Conservation (phyloP, 2,113 vertebrate genomes). For the Gnathonemus longibarbis region DNA sequence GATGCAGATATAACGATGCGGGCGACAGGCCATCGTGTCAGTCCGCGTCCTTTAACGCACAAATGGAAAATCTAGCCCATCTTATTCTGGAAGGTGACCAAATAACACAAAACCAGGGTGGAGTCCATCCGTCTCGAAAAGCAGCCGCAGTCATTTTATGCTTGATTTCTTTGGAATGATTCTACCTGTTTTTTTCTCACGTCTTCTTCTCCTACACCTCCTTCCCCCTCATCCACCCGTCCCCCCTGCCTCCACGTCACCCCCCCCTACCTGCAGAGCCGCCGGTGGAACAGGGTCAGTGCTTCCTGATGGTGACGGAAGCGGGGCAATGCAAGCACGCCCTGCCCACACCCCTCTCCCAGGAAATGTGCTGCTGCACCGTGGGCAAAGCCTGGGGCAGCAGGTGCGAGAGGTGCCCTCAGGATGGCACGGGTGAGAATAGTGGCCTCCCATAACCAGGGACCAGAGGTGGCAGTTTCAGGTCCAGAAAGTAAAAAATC, state of each 20-base stretch:
- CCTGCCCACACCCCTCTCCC: slow-evolving; percentile 59
- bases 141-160: not conserved
- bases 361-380: slow-evolving; percentile 80
- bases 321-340: slow-evolving; percentile 66
- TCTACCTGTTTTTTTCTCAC: not conserved
- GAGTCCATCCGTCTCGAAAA: not conserved
- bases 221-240: no score
- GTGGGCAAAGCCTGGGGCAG: slow-evolving; percentile 84
- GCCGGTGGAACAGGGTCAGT: slow-evolving; percentile 65
- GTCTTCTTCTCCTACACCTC: not conserved
- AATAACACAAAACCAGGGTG: not conserved
- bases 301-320: slow-evolving; percentile 65
- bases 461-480: no score
- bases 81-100: not conserved
- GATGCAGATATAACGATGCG: not conserved
- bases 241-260: not conserved
- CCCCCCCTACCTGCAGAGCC: slow-evolving; percentile 15
- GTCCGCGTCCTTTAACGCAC: not conserved
- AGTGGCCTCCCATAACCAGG: not conserved
- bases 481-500: no score
- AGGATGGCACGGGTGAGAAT: slow-evolving; percentile 72
- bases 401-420: slow-evolving; percentile 73
- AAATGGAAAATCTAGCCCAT: not conserved
- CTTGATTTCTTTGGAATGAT: not conserved
- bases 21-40: not conserved